Conservation (phyloP, 1,140 invertebrate genomes). For the Cherax quadricarinatus region DNA sequence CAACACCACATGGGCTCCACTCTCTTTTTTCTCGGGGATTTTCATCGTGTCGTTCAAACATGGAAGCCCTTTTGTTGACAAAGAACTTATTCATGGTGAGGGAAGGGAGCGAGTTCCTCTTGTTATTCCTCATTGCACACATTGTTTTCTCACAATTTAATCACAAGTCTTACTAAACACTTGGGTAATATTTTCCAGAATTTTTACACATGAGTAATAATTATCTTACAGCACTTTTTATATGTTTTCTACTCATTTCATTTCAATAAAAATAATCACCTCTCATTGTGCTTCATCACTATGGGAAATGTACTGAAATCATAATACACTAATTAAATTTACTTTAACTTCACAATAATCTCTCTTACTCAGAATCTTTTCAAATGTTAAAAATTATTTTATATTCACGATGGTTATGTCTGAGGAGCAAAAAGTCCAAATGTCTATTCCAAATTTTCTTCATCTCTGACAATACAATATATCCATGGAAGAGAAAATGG, state of each 20-base stretch:
- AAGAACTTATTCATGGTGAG: constrained; percentile 62
- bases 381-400: neutral
- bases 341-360: neutral
- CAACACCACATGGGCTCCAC: constrained; percentile 55
- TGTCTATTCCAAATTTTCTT: too few species aligned
- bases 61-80: constrained; percentile 60
- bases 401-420: too few species aligned
- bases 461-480: too few species aligned
- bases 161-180: neutral
- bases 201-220: neutral
- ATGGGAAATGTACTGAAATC: neutral
- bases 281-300: neutral
- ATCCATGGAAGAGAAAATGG: too few species aligned
- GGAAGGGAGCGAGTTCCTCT: constrained; percentile 55
- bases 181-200: neutral
- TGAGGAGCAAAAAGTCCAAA: too few species aligned
- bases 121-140: constrained; percentile 65
- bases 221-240: neutral
- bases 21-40: constrained; percentile 43
- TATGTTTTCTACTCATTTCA: constrained; percentile 1
- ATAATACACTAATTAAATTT: neutral
- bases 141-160: constrained; percentile 15
- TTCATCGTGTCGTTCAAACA: constrained; percentile 56
- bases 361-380: neutral
- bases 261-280: neutral